A percentile compares a stretch with the other conserved stretches of the same genome.
These are phyloP conservation scores for Siniperca chuatsi DNA, from an alignment of 2,113 vertebrate species.

Conservation along the genomic window DNA sequence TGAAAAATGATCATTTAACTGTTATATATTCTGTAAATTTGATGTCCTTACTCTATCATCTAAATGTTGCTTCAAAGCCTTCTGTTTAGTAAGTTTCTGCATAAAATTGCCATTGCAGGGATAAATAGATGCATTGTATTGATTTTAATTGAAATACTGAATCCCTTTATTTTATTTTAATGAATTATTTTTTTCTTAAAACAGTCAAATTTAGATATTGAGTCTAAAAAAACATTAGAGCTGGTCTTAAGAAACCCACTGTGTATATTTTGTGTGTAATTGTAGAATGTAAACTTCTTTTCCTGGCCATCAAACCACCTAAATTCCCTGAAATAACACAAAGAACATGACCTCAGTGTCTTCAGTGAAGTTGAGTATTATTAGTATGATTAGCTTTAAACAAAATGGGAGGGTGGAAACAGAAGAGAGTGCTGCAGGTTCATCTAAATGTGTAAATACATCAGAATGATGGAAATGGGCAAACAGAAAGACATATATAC, in stretches of 20 bases:
- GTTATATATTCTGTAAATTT: not conserved
- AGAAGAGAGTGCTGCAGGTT: not conserved
- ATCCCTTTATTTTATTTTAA: constrained; percentile 5
- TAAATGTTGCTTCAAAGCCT: constrained; percentile 7
- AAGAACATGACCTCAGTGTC: too few species aligned
- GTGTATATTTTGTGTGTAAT: not conserved
- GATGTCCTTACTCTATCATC: not conserved
- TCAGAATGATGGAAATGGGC: not conserved
- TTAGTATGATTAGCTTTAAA: not conserved
- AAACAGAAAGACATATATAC: not conserved
- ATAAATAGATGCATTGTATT: not conserved
- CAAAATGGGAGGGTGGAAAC: too few species aligned
- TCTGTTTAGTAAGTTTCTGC: not conserved
- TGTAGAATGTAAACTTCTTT: too few species aligned
- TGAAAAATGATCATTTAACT: too few species aligned
- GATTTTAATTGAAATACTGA: not conserved
- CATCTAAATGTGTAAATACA: not conserved
- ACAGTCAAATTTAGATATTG: not conserved
- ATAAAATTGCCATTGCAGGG: not conserved
- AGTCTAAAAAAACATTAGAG: not conserved
- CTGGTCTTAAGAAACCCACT: not conserved
- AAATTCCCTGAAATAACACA: too few species aligned
- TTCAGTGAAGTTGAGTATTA: not conserved
- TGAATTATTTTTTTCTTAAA: not conserved
- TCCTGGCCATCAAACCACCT: too few species aligned